These are phyloP conservation scores for Lasioglossum lativentre DNA, from an alignment of 2,888 invertebrate genomes.

Conservation along the genomic window DNA sequence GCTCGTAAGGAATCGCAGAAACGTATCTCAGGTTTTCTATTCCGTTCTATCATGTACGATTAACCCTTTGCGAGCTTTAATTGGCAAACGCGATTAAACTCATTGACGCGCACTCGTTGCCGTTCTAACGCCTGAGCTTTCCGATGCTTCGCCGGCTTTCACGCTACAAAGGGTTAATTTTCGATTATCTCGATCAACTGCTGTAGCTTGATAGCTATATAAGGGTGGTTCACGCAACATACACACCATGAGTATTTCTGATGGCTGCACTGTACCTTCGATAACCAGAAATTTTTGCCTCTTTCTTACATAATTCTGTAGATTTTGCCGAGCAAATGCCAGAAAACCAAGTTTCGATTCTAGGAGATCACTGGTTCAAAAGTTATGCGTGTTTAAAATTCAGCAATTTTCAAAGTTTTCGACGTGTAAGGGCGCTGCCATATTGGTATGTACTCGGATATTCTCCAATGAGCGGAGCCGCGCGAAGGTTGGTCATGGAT, in stretches of 20 bases:
- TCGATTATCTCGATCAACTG: background rate
- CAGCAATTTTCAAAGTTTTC: too few species aligned
- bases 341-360: too few species aligned
- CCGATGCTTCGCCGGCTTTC: background rate
- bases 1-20: conserved; percentile 5
- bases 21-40: background rate
- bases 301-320: too few species aligned
- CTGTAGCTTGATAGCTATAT: background rate
- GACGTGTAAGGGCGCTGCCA: too few species aligned
- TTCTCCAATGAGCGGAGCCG: too few species aligned
- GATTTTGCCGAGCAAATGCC: too few species aligned
- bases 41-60: background rate
- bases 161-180: conserved; percentile 22
- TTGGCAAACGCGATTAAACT: background rate
- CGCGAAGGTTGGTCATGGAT: too few species aligned
- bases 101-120: background rate
- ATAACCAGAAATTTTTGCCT: too few species aligned
- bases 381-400: too few species aligned
- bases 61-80: conserved; percentile 15
- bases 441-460: too few species aligned
- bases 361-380: too few species aligned
- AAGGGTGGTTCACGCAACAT: background rate
- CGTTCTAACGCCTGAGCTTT: background rate
- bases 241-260: background rate
- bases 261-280: too few species aligned